Percentiles rank a stretch among this genome's conserved stretches.
phyloP scores from a whole-genome alignment of 23 tunicate genomes.

The Styela clava region DNA sequence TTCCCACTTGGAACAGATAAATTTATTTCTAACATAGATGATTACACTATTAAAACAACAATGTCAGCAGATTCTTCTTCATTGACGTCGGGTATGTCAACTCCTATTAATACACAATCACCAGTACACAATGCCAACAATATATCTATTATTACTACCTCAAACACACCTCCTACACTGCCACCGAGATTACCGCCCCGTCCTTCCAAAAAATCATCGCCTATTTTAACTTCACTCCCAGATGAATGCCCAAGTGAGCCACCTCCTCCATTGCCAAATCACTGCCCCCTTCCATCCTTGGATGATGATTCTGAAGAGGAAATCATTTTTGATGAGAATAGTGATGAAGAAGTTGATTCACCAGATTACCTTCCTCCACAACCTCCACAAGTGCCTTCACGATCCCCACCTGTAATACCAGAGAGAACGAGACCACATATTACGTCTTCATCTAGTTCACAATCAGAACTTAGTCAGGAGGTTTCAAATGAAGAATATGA shows the following conservation, averaged over 20 bases:
- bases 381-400: slow-evolving; percentile 23
- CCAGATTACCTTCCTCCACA: slow-evolving; percentile 50
- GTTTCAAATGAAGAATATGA: neutral
- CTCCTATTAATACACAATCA: neutral
- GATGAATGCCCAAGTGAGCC: slow-evolving; percentile 30
- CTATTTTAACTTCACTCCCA: slow-evolving; percentile 2
- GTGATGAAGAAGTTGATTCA: slow-evolving; percentile 17
- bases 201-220: slow-evolving; percentile 23
- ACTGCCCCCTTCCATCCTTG: slow-evolving; percentile 7
- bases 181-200: slow-evolving; percentile 25
- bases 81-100: slow-evolving; percentile 13
- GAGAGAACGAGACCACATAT: neutral
- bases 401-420: slow-evolving; percentile 17
- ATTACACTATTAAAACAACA: neutral
- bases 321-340: neutral
- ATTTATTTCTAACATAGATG: neutral
- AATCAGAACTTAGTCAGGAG: neutral
- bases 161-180: slow-evolving; percentile 11
- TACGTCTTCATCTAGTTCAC: neutral
- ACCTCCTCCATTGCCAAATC: slow-evolving; percentile 62
- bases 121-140: neutral
- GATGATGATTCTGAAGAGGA: neutral
- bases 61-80: slow-evolving; percentile 8
- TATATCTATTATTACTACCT: neutral
- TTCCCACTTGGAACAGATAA: neutral